Base-by-base conservation (phyloP, 2,888 invertebrate species). In the Drosophila recens region DNA sequence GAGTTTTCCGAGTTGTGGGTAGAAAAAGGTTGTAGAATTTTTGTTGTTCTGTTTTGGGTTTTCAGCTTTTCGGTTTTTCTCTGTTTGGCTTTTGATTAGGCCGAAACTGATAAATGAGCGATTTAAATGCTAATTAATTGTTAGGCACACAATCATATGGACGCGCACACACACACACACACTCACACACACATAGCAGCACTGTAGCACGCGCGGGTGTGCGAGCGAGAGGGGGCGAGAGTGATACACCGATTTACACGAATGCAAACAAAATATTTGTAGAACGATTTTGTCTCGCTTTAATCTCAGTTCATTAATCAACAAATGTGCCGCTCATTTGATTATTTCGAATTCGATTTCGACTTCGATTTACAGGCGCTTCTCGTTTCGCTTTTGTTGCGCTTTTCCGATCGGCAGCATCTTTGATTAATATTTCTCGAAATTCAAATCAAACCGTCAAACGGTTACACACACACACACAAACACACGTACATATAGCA, bases 111-210 rank as follows among this genome's bases (percentile, higher is more conserved):
- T 75, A 79, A 84, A 74, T 74, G 73, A 77, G 73, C 79, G 82
- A 81, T 89, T 89, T 68, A 62, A 81, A 81, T 72, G 84, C 82
- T 79, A 83, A 87, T 83, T 83, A 83, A 83, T 87, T 84, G 85
- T 70, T 67, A 58, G 66, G 46, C 69, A 70, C 79, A 72, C 72
- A 64, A 51, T 54, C 65, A 62, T 43, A 63, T 40, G 54, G 62
- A 63, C 59, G 51, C 38, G 13, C 49, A 36, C 48, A 56, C 57
- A 56, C 48, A 56, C 48, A 53, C 49, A 53, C 54, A 40, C 59
- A 48, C 46, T 40, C 20, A n/a, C 17, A 11, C 27, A 49, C 15
- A 43, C 53, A 38, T 3, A 17, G 30, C 52, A 30, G 36, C 46
- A 48, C 56, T 30, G 30, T n/a, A 9, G 23, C 43, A 51, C 57